Evolutionary conservation across 2,888 invertebrate genomes (phyloP), one percentile per base, ranked within the genome.

Genomic region (Callyntrura guangdongensis): DNA sequence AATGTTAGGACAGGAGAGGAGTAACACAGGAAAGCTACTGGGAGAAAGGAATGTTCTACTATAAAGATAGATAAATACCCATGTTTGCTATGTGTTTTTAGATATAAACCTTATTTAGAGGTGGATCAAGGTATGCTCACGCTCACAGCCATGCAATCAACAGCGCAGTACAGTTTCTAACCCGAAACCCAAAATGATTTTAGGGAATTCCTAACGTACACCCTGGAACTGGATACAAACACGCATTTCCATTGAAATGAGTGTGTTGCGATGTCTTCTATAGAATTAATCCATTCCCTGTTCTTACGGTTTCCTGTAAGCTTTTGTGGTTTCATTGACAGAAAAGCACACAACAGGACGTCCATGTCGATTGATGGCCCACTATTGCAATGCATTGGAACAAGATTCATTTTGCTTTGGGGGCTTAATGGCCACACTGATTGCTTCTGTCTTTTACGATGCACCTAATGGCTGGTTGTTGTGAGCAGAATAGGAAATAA

Each of bases 391-490:
- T 86, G 74, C 86, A 79, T 27, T 77, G 49, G 36, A 86, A 72
- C 49, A 83, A 49, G 79, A 77, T 64, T 64, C 77, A 79, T 77
- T 86, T 77, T 86, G 25, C 77, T 86, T 61, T 74, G 47, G 86
- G 84, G 77, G n/a, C 49, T 86, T 86, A 86, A 86, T 86, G 67
- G 49, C 86, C 27, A 86, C 79, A 77, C 36, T 79, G 86, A 86
- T 86, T 86, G 86, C 86, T 79, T 79, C 86, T 79, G 86, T 79
- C 77, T 86, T 86, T 86, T 86, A 86, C 86, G 86, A 86, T 79
- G 86, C 86, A 86, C 64, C n/a, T 77, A 77, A 86, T 79, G 64
- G 64, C 59, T 22, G 45, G 14, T 17, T 45, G 14, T 17, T 45
- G 77, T 79, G 79, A 86, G 25, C 45, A 17, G 79, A 86, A 86